Percentiles rank a stretch among this genome's conserved stretches.
Evolutionary conservation across 2,113 vertebrate species (phyloP).

Genomic region (Plestiodon gilberti): DNA sequence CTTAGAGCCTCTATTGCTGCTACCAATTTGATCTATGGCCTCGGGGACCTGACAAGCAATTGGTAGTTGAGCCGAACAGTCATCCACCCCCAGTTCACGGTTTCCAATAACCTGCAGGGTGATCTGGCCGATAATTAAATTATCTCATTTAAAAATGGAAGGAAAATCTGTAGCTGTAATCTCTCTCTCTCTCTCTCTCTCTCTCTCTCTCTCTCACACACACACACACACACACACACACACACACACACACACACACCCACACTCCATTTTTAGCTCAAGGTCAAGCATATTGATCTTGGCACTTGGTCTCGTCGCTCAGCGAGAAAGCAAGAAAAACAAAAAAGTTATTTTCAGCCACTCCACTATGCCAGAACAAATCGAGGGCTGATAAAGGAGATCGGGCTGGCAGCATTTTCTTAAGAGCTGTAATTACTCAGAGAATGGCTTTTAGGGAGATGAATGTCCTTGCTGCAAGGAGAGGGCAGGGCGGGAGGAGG

Average conservation of each 20-base stretch:
- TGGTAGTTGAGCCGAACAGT: neutral
- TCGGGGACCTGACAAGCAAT: too few relatives aligned
- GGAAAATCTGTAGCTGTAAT: neutral
- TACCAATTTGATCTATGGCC: too few relatives aligned
- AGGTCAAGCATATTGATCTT: constrained; percentile 10
- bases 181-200: too few relatives aligned
- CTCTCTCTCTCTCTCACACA: too few relatives aligned
- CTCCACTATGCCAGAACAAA: neutral
- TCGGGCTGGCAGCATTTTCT: neutral
- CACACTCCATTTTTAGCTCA: neutral
- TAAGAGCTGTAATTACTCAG: neutral
- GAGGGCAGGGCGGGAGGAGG: neutral
- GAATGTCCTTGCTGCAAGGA: neutral
- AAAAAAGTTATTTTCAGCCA: neutral
- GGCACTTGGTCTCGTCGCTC: too few relatives aligned
- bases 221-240: too few relatives aligned
- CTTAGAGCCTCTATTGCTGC: too few relatives aligned
- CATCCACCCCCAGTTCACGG: neutral
- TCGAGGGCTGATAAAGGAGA: neutral
- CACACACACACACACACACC: neutral
- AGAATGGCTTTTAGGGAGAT: neutral
- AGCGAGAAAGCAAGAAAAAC: too few relatives aligned
- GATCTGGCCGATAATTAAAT: neutral
- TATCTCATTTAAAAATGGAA: neutral
- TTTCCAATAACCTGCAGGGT: neutral